These are phyloP conservation scores for Adineta ricciae DNA, from an alignment of 2,888 invertebrate species.

Conservation along the genomic window DNA sequence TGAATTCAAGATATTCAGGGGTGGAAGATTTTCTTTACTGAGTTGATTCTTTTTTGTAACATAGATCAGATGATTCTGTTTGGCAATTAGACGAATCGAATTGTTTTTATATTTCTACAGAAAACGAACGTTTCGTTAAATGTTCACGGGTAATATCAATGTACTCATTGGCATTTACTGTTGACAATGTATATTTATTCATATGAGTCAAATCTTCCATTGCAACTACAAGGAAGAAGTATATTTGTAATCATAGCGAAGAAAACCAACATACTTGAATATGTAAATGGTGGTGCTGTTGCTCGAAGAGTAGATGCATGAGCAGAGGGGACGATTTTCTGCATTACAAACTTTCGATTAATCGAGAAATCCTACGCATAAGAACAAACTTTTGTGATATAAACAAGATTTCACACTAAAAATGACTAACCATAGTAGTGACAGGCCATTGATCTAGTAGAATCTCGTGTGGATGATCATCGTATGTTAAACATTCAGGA, in stretches of 20 bases:
- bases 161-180: neutral
- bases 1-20: too few species aligned
- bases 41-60: neutral
- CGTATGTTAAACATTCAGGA: neutral
- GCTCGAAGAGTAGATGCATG: neutral
- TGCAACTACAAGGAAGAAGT: neutral
- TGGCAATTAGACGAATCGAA: neutral
- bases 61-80: neutral
- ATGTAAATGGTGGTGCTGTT: neutral
- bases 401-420: neutral
- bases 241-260: neutral
- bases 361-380: neutral
- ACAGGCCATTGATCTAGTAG: conserved; percentile 8
- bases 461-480: neutral
- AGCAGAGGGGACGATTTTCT: neutral
- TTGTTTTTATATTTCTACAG: conserved; percentile 2
- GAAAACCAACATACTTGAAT: neutral
- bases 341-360: neutral
- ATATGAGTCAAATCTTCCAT: conserved; percentile 1
- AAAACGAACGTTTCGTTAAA: neutral
- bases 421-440: neutral
- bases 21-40: too few species aligned
- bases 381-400: neutral
- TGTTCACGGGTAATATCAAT: neutral
- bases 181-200: conserved; percentile 22